Percentiles rank a stretch among this genome's conserved stretches.
phyloP scores from a whole-genome alignment of 23 tunicate genomes.

The Trididemnum nubilum region DNA sequence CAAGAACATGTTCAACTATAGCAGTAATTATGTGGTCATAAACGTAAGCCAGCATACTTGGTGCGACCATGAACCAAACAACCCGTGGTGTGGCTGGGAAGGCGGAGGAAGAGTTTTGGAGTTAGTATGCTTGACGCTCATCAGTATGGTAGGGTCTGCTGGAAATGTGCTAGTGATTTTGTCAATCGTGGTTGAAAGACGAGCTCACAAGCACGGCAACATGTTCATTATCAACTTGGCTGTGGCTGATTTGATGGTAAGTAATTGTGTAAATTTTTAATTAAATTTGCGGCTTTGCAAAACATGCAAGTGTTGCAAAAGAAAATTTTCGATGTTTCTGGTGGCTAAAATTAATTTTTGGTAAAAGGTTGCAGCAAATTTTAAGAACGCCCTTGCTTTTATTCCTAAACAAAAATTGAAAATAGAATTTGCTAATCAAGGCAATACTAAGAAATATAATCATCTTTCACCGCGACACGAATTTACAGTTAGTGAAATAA shows the following conservation, averaged over 20 bases:
- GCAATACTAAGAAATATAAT: no score
- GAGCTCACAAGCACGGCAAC: slow-evolving; percentile 54
- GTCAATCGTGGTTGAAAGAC: slow-evolving; percentile 39
- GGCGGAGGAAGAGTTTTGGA: neutral
- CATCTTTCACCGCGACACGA: no score
- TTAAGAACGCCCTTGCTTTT: no score
- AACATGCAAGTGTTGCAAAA: neutral
- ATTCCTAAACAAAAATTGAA: no score
- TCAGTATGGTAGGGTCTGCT: neutral
- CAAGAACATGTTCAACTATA: neutral
- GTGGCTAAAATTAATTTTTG: neutral
- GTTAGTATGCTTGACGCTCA: neutral
- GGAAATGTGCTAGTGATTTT: slow-evolving; percentile 3
- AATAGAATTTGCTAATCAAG: no score
- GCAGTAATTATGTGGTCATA: slow-evolving; percentile 3
- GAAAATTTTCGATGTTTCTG: neutral
- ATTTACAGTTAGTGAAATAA: no score
- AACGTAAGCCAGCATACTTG: neutral
- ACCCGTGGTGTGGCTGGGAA: slow-evolving; percentile 16
- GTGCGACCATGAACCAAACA: slow-evolving; percentile 13
- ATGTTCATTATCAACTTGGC: slow-evolving; percentile 70
- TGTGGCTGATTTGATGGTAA: slow-evolving; percentile 62
- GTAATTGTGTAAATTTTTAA: slow-evolving; percentile 3
- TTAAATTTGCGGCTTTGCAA: neutral
- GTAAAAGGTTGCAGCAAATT: no score